Evolutionary conservation across 2,888 invertebrate genomes (phyloP).

Genomic region (Plagodis pulveraria): DNA sequence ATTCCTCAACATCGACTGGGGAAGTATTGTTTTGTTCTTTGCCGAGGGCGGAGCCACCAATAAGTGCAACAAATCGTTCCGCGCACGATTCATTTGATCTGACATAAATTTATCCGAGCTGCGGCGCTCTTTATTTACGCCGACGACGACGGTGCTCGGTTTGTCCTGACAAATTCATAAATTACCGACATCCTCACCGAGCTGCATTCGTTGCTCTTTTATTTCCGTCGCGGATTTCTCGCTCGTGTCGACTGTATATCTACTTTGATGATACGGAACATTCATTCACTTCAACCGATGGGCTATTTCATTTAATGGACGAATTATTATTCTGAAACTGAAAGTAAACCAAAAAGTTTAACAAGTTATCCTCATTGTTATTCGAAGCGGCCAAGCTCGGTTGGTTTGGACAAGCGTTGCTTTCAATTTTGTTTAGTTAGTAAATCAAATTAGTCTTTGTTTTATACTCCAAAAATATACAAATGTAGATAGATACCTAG

Average conservation of each 20-base stretch:
- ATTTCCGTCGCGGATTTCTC: constrained; percentile 73
- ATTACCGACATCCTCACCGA: constrained; percentile 82
- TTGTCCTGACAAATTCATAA: constrained; percentile 85
- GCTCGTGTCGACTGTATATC: constrained; percentile 66
- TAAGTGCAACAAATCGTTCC: constrained; percentile 76
- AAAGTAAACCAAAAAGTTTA: constrained; percentile 31
- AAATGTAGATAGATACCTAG: too few species aligned
- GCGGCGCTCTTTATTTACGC: constrained; percentile 78
- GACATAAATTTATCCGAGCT: constrained; percentile 83
- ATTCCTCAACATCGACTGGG: constrained; percentile 49
- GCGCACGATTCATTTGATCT: constrained; percentile 82
- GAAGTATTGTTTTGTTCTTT: constrained; percentile 49
- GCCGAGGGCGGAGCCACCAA: constrained; percentile 56
- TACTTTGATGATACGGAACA: constrained; percentile 70
- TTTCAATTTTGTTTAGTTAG: constrained; percentile 18
- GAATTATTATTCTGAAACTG: constrained; percentile 28
- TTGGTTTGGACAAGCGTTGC: constrained; percentile 26
- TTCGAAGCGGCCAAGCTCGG: constrained; percentile 26
- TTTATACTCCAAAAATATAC: too few species aligned
- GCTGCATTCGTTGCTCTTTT: constrained; percentile 66
- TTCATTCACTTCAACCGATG: constrained; percentile 57
- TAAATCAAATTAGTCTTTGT: constrained; percentile 15
- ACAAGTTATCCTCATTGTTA: constrained; percentile 30
- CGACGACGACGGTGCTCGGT: constrained; percentile 75
- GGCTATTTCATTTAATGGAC: constrained; percentile 31